Conservation (phyloP, 2,797 vertebrate species). For the Sebastes vulpes region DNA sequence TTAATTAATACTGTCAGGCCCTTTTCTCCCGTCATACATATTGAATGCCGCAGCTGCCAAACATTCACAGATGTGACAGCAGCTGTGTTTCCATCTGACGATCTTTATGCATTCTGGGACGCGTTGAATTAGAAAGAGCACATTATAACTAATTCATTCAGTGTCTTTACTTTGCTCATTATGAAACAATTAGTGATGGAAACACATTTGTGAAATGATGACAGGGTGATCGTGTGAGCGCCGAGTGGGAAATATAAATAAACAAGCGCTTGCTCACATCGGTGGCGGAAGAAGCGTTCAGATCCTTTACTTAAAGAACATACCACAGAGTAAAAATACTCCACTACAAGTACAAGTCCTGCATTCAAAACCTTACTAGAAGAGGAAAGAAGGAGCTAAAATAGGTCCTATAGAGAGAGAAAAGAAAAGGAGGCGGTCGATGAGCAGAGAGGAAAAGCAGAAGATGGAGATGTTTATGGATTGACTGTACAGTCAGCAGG, state of each 20-base stretch:
- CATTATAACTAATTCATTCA: slow-evolving; percentile 50
- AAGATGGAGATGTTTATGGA: slow-evolving; percentile 31
- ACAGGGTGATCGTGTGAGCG: neutral
- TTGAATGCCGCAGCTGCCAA: slow-evolving; percentile 67
- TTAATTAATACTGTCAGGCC: slow-evolving; percentile 59
- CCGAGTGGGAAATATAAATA: neutral
- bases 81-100: slow-evolving; percentile 64
- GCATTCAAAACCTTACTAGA: neutral
- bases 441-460: neutral
- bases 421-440: slow-evolving; percentile 4
- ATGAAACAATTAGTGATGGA: slow-evolving; percentile 38
- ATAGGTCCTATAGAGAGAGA: neutral
- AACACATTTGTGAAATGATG: slow-evolving; percentile 5
- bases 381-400: neutral
- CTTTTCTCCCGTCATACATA: slow-evolving; percentile 61
- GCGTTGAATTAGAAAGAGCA: slow-evolving; percentile 46
- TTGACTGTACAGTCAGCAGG: slow-evolving; percentile 9
- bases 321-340: neutral
- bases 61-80: slow-evolving; percentile 69
- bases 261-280: neutral
- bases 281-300: neutral
- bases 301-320: neutral
- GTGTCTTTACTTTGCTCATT: slow-evolving; percentile 28
- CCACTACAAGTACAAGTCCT: neutral
- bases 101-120: slow-evolving; percentile 33